phyloP scores from a whole-genome alignment of 2,888 invertebrate genomes.

The Thelaira solivaga region DNA sequence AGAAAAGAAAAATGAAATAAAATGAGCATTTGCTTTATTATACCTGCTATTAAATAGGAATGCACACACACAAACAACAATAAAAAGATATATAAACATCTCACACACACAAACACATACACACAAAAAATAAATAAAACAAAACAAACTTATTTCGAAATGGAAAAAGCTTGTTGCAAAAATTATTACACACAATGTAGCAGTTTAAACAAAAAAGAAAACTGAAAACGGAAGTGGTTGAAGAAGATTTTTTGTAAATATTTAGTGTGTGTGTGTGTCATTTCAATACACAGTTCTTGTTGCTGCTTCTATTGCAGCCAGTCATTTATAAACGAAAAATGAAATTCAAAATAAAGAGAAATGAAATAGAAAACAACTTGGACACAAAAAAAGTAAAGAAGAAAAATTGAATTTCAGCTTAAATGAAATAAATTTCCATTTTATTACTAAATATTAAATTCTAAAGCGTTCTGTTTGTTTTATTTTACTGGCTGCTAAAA shows the following conservation, averaged over 20 bases:
- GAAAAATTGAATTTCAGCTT: constrained; percentile 11
- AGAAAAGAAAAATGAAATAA: constrained; percentile 26
- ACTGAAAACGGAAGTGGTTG: constrained; percentile 55
- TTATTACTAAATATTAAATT: constrained; percentile 6
- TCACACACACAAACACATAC: not conserved
- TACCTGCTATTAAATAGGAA: constrained; percentile 33
- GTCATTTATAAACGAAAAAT: constrained; percentile 14
- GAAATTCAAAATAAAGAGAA: not conserved
- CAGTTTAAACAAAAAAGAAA: constrained; percentile 43
- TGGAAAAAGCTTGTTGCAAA: constrained; percentile 50
- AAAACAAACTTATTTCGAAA: constrained; percentile 40
- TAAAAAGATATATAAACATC: constrained; percentile 13
- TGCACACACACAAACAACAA: constrained; percentile 2
- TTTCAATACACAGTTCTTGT: constrained; percentile 25
- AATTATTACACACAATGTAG: constrained; percentile 33
- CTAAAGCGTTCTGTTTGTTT: no score
- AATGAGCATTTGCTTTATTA: constrained; percentile 48
- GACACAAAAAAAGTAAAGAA: constrained; percentile 3
- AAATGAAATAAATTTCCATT: constrained; percentile 29
- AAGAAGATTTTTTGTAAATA: constrained; percentile 53
- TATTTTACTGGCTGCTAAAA: no score
- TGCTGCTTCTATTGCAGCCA: no score
- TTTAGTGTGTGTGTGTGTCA: no score
- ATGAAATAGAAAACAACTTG: not conserved
- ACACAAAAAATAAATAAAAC: not conserved